These are phyloP conservation scores for Drosophila mayaguana DNA, from an alignment of 2,888 invertebrate genomes.

Conservation along the genomic window DNA sequence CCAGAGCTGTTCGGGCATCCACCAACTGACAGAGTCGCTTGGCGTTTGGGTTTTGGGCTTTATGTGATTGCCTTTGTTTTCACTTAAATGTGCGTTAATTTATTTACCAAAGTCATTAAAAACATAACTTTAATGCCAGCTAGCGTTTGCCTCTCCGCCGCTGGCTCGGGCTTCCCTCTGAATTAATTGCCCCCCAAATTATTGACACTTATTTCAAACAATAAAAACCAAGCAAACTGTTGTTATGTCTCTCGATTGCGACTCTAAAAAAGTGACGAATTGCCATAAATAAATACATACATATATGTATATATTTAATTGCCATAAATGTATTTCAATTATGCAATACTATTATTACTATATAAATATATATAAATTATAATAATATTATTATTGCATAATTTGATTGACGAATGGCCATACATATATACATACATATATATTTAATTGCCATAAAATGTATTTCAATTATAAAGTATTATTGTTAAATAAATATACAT, in stretches of 20 bases:
- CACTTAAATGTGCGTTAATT: conserved; percentile 53
- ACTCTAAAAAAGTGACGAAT: background rate
- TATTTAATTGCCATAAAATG: background rate
- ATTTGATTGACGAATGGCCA: background rate
- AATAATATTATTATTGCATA: too few species aligned
- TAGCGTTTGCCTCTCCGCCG: conserved; percentile 1
- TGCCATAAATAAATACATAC: background rate
- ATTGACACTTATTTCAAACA: conserved; percentile 9
- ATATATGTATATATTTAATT: background rate
- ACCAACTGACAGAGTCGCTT: conserved; percentile 32
- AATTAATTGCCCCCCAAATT: conserved; percentile 17
- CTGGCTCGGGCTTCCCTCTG: background rate
- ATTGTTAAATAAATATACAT: too few species aligned
- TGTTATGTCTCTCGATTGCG: background rate
- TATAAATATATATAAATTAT: too few species aligned
- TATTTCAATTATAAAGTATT: too few species aligned
- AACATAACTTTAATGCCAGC: conserved; percentile 28
- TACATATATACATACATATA: background rate
- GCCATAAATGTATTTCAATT: background rate
- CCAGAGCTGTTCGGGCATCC: conserved; percentile 17
- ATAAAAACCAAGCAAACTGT: too few species aligned
- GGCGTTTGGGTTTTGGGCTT: conserved; percentile 6
- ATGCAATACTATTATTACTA: background rate
- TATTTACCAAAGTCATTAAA: conserved; percentile 67
- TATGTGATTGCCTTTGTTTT: conserved; percentile 26